Base-by-base conservation (phyloP, 2,113 vertebrate genomes). In the Siniperca chuatsi region DNA sequence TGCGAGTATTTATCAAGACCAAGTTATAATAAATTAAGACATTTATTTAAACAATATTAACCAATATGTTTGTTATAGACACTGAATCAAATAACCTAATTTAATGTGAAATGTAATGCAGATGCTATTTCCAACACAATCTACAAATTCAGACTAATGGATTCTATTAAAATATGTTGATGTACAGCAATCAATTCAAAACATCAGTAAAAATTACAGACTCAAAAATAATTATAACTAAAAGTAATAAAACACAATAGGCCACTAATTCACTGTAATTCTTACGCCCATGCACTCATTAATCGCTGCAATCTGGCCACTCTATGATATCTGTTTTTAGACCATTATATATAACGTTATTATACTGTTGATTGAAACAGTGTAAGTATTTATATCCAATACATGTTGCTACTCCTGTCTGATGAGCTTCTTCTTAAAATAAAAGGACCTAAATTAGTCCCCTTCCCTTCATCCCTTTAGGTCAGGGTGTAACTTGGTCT, bases 401-500 rank as follows among this genome's bases (percentile, higher is more conserved):
- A 21, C 18, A 54, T 40, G 29, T 5, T 58, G 25, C 15, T 42
- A 6, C 46, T 48, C 25, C 13, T 62, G 29, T 67, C 50, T 55
- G 12, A 70, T 64, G 29, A 74, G 11, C 46, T 55, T 70, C 1
- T 23, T 13, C 8, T 35, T 55, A 12, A 58, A 64, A 52, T 69
- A 70, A 66, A 52, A 21, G 2, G 18, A 33, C 15, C 48, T 35
- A 12, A n/a, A 58, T 77, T 23, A 9, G 25, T 66, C 57, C 54
- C 9, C 1, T 68, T 75, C 16, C 7, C 29, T 66, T 44, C 16
- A 50, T 75, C 48, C 50, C 40, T 65, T 50, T 20, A 55, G 83
- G 54, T 54, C 55, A 54, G 50, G 48, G 37, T 79, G 55, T 55
- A 52, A 57, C 48, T 81, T 52, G 40, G 52, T 73, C 61, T 25